Base-by-base conservation (phyloP, 1,140 invertebrate species). In the Drosophila seguyi region DNA sequence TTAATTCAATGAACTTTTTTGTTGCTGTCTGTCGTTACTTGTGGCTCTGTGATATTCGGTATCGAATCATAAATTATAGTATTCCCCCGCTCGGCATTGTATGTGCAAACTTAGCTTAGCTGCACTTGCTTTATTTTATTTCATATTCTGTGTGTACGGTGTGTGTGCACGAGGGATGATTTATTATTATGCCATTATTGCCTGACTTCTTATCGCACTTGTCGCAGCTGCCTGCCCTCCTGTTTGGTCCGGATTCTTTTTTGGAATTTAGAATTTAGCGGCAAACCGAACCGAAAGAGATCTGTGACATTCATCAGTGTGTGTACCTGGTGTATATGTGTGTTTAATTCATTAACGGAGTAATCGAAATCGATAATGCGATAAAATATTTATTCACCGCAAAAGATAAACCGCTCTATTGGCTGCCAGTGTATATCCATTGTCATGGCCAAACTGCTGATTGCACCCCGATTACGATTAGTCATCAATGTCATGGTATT, bases 281-380 rank as follows among this genome's bases (percentile, higher is more conserved):
- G 52, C 25, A 6, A n/a, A 20, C 53, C n/a, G 31, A 36, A 27
- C 55, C 55, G 27, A 63, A 60, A 56, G 60, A 63, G 36, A 16
- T 41, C 18, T 38, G 14, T 22, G 14, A 13, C 6, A n/a, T 18
- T 25, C 34, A 41, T 14, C 7, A 13, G n/a, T 8, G 14, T 25
- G 44, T 47, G 20, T 44, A 2, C 4, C 11, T 44, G 4, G 18
- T 22, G 16, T 66, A 10, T 31, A 14, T 34, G 42, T 71, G 31
- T 71, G 63, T 82, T 76, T 74, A 83, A 80, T 83, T 77, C 79
- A 88, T 80, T 88, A 77, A 77, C 76, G 83, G 76, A 65, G 84
- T 88, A 88, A 87, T 83, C 77, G 79, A 61, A 87, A 87, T 87
- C 84, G 76, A 87, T 87, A 87, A 88, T 79, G 73, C 71, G 72